Conservation (phyloP, 2,113 vertebrate genomes). For the Myrmecobius fasciatus region DNA sequence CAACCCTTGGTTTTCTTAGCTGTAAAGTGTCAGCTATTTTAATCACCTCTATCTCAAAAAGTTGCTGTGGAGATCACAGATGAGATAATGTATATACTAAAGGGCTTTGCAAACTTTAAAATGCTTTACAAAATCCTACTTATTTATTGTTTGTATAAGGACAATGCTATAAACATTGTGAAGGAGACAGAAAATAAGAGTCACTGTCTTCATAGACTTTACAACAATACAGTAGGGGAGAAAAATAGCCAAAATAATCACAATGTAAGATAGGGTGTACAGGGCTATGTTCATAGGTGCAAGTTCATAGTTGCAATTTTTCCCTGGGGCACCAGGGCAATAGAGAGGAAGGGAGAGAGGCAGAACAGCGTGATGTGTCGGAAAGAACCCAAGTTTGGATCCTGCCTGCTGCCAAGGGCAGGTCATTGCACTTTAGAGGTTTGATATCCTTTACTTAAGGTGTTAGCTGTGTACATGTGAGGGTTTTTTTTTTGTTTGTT, state of each 20-base stretch:
- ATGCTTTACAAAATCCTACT: neutral
- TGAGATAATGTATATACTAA: neutral
- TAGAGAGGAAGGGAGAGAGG: neutral
- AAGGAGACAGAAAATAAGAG: neutral
- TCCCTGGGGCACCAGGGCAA: neutral
- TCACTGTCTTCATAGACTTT: neutral
- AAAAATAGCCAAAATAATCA: neutral
- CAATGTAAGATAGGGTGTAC: neutral
- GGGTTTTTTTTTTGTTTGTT: too few relatives aligned
- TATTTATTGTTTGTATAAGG: neutral
- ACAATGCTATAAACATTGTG: neutral
- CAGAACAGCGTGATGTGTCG: neutral
- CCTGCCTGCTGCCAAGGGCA: neutral
- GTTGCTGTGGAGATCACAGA: neutral
- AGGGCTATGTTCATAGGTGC: neutral
- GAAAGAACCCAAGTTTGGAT: neutral
- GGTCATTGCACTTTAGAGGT: neutral
- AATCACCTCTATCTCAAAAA: neutral
- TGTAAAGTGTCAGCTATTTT: neutral
- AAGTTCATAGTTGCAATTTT: too few relatives aligned
- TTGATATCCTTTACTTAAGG: neutral
- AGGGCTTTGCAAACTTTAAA: neutral
- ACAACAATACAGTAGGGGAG: neutral
- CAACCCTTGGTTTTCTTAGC: neutral
- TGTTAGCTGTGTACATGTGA: neutral